A percentile compares a stretch with the other conserved stretches of the same genome.
Conservation (phyloP, 2,888 invertebrate species). For the Agonopterix alstromeriana region DNA sequence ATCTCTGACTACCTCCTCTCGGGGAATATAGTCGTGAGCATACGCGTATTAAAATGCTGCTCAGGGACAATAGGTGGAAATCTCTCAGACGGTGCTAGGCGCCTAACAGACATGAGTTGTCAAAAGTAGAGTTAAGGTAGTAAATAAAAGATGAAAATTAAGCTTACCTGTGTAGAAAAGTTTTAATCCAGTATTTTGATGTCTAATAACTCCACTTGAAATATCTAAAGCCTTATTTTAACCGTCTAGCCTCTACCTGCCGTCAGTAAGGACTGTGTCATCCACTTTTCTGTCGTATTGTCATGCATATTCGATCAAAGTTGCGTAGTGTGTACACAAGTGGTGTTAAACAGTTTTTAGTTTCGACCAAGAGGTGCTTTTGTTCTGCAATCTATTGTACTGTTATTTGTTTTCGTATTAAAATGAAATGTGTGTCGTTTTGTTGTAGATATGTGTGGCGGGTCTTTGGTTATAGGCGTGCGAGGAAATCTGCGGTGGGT, state of each 20-base stretch:
- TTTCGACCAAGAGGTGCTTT: slow-evolving; percentile 40
- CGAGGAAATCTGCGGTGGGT: neutral
- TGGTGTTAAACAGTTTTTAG: slow-evolving; percentile 61
- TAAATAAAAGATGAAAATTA: no score
- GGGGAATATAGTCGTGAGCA: no score
- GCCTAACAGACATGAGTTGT: no score
- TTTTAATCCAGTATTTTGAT: neutral
- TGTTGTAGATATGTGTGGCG: slow-evolving; percentile 3
- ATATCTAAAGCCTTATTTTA: slow-evolving; percentile 3
- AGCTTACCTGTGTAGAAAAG: no score
- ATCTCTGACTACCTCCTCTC: no score
- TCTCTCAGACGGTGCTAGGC: no score
- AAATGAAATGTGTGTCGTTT: slow-evolving; percentile 7
- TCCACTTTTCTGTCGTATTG: slow-evolving; percentile 56
- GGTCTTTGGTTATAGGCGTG: no score
- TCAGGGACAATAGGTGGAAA: no score
- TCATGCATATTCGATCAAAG: slow-evolving; percentile 73
- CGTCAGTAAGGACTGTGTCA: slow-evolving; percentile 54
- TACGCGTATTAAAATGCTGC: no score
- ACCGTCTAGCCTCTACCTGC: slow-evolving; percentile 42
- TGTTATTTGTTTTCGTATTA: slow-evolving; percentile 21
- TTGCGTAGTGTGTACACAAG: slow-evolving; percentile 66
- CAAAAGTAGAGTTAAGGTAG: no score
- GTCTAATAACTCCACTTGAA: no score
- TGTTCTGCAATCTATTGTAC: slow-evolving; percentile 28